A percentile compares a stretch with the other conserved stretches of the same genome.
Evolutionary conservation across 2,888 invertebrate genomes (phyloP).

Genomic region (Idaea straminata): DNA sequence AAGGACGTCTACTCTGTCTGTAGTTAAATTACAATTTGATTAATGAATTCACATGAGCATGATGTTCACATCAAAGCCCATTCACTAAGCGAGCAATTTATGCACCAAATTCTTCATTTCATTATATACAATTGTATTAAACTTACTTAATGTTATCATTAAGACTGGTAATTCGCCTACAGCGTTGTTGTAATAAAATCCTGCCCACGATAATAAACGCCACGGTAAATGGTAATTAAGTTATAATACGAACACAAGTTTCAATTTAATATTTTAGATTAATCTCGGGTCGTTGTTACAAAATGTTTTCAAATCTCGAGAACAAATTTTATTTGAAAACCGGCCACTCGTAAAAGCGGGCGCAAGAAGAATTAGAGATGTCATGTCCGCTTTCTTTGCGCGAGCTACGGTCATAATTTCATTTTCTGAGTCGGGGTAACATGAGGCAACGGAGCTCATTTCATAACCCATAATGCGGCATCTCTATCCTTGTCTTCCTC

Average conservation of each 20-base stretch:
- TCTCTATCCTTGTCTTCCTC: conserved; percentile 44
- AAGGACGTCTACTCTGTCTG: conserved; percentile 38
- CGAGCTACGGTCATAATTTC: conserved; percentile 68
- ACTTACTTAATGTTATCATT: background rate
- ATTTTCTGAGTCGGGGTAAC: conserved; percentile 68
- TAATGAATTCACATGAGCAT: conserved; percentile 38
- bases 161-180: background rate
- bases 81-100: background rate
- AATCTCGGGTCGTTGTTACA: conserved; percentile 15
- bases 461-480: conserved; percentile 74
- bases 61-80: conserved; percentile 6
- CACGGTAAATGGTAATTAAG: background rate
- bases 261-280: conserved; percentile 9
- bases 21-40: conserved; percentile 54
- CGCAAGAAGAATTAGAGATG: conserved; percentile 47
- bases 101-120: conserved; percentile 1
- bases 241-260: conserved; percentile 1
- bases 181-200: background rate
- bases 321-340: conserved; percentile 33
- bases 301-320: conserved; percentile 27
- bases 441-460: conserved; percentile 70
- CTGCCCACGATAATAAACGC: conserved; percentile 1
- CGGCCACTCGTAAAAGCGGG: conserved; percentile 34
- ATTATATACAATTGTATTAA: background rate
- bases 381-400: conserved; percentile 68